Percentiles rank a stretch among this genome's conserved stretches.
Evolutionary conservation across 1,140 invertebrate genomes (phyloP).

Genomic region (Bombus balteatus): DNA sequence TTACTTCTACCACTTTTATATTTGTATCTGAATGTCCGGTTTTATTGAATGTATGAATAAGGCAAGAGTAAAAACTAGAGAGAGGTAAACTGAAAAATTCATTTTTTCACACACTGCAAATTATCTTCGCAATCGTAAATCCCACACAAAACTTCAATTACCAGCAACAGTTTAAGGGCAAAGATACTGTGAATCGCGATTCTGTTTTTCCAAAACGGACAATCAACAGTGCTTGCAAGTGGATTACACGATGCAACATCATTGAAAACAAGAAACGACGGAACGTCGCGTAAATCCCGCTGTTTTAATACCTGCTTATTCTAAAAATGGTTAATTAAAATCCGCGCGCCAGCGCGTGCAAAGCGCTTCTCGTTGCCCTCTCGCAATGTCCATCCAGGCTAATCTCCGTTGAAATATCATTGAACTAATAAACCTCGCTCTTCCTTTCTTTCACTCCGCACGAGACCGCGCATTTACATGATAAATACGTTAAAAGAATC

Average conservation of each 20-base stretch:
- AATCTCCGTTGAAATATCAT: conserved; percentile 52
- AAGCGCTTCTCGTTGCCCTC: not conserved
- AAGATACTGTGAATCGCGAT: not conserved
- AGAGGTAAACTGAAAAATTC: not conserved
- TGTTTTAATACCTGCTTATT: conserved; percentile 39
- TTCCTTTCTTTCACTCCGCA: too few species aligned
- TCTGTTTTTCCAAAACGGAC: not conserved
- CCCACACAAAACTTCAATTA: not conserved
- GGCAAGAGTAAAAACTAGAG: not conserved
- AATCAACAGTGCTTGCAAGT: too few species aligned
- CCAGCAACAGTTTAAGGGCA: not conserved
- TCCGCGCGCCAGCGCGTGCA: too few species aligned
- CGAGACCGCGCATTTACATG: conserved; percentile 3
- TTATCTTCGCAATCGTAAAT: not conserved
- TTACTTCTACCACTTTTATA: not conserved
- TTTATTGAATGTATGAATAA: not conserved
- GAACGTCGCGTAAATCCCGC: not conserved
- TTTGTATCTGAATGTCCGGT: not conserved
- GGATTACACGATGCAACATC: not conserved
- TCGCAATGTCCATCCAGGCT: conserved; percentile 23
- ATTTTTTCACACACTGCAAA: not conserved
- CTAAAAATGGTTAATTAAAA: conserved; percentile 52
- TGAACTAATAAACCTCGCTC: conserved; percentile 33
- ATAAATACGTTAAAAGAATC: conserved; percentile 38
- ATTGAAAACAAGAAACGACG: not conserved